Evolutionary conservation across 2,888 invertebrate species (phyloP).

Genomic region (Megastigmus dorsalis): DNA sequence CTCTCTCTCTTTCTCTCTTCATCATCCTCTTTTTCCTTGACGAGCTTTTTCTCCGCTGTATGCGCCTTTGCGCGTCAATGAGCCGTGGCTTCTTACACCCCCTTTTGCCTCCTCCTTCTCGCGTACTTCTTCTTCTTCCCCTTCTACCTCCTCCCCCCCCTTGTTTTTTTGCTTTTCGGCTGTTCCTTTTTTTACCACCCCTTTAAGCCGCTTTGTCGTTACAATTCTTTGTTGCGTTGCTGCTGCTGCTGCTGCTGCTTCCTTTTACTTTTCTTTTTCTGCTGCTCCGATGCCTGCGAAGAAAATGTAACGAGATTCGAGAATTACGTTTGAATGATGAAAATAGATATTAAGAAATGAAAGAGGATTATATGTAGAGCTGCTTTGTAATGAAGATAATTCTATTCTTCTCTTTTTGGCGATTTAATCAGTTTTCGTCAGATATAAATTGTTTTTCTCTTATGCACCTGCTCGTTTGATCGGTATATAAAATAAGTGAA

Average conservation of each 20-base stretch:
- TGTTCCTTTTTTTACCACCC: too few relatives aligned
- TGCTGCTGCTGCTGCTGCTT: too few relatives aligned
- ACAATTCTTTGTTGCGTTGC: not conserved
- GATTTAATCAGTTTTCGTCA: too few relatives aligned
- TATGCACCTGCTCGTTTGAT: too few relatives aligned
- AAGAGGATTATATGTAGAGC: constrained; percentile 1
- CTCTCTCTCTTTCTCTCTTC: too few relatives aligned
- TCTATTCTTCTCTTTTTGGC: not conserved
- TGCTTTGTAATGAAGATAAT: not conserved
- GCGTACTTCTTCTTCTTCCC: too few relatives aligned
- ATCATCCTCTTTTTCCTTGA: constrained; percentile 5
- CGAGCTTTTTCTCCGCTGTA: constrained; percentile 2
- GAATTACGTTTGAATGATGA: not conserved
- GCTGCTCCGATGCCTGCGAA: too few relatives aligned
- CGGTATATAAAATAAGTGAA: too few relatives aligned
- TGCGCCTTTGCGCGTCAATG: constrained; percentile 28
- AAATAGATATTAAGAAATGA: not conserved
- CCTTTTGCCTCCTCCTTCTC: not conserved
- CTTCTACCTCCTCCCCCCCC: not conserved
- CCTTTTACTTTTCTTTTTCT: too few relatives aligned
- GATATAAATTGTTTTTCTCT: too few relatives aligned
- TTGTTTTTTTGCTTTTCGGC: not conserved
- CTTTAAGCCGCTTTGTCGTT: not conserved
- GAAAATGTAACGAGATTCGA: constrained; percentile 12
- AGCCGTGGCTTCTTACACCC: not conserved